Evolutionary conservation across 1,140 invertebrate species (phyloP).

Genomic region (Leptopilina boulardi): DNA sequence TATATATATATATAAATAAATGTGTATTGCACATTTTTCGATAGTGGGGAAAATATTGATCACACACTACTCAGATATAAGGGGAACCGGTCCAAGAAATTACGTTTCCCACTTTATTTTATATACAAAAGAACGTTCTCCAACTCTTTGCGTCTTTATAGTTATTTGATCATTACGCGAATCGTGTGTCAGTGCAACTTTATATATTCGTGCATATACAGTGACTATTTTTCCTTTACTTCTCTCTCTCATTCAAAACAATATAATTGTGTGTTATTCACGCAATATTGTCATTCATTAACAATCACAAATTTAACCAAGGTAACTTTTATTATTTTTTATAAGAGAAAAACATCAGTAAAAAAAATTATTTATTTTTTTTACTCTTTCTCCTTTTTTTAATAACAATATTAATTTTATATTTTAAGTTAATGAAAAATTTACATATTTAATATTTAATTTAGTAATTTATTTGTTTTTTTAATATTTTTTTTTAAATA

Average conservation of each 20-base stretch:
- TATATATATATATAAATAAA: background rate
- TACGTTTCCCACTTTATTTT: conserved; percentile 60
- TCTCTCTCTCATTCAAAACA: conserved; percentile 22
- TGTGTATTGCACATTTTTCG: background rate
- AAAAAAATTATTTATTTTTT: background rate
- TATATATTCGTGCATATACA: no score
- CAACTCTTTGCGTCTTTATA: conserved; percentile 47
- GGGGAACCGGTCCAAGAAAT: conserved; percentile 67
- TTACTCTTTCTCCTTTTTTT: no score
- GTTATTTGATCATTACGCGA: conserved; percentile 31
- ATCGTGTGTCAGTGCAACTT: conserved; percentile 8
- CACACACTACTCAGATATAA: conserved; percentile 58
- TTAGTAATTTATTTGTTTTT: no score
- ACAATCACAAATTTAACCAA: background rate
- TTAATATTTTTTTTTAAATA: no score
- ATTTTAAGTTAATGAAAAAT: no score
- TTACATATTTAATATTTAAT: no score
- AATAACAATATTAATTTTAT: no score
- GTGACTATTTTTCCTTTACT: conserved; percentile 49
- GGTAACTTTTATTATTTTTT: background rate
- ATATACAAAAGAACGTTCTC: conserved; percentile 43
- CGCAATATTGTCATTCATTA: background rate
- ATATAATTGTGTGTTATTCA: background rate
- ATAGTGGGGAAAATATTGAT: conserved; percentile 54
- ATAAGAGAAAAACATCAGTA: background rate